A percentile compares a stretch with the other conserved stretches of the same genome.
Evolutionary conservation across 1,140 invertebrate species (phyloP).

Genomic region (Spodoptera litura): DNA sequence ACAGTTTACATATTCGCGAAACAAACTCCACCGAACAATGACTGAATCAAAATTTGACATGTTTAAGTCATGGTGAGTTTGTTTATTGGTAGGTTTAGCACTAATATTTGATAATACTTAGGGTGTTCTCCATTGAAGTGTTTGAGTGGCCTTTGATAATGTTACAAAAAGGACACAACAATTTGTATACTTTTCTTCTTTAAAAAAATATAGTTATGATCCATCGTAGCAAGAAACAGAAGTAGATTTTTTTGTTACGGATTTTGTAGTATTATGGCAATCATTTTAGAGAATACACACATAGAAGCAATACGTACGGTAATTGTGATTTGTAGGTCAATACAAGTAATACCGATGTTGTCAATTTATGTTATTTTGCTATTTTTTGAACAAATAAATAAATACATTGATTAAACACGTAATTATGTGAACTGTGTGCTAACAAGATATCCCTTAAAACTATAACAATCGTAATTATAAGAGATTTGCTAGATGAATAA

Average conservation of each 20-base stretch:
- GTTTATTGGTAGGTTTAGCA: conserved; percentile 66
- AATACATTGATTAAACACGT: too few relatives aligned
- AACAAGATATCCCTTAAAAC: too few relatives aligned
- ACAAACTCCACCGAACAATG: conserved; percentile 67
- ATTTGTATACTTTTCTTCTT: too few relatives aligned
- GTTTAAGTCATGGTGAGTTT: conserved; percentile 72
- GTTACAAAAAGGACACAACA: background rate
- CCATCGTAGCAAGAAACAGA: background rate
- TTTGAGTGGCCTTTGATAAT: background rate
- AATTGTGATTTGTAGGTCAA: background rate
- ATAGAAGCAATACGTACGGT: background rate
- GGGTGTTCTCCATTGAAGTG: conserved; percentile 49
- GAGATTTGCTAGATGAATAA: too few relatives aligned
- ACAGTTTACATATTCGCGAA: conserved; percentile 62
- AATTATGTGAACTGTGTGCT: too few relatives aligned
- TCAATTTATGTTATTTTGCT: too few relatives aligned
- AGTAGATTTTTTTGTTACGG: too few relatives aligned
- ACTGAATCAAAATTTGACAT: conserved; percentile 73
- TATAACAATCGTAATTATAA: too few relatives aligned
- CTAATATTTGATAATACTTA: conserved; percentile 67
- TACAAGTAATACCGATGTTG: too few relatives aligned
- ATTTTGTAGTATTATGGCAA: background rate
- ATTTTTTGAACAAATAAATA: too few relatives aligned
- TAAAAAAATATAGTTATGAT: background rate
- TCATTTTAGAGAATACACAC: background rate